Evolutionary conservation across 2,888 invertebrate genomes (phyloP), one percentile per base, ranked within the genome.

Genomic region (Xanthia togata): DNA sequence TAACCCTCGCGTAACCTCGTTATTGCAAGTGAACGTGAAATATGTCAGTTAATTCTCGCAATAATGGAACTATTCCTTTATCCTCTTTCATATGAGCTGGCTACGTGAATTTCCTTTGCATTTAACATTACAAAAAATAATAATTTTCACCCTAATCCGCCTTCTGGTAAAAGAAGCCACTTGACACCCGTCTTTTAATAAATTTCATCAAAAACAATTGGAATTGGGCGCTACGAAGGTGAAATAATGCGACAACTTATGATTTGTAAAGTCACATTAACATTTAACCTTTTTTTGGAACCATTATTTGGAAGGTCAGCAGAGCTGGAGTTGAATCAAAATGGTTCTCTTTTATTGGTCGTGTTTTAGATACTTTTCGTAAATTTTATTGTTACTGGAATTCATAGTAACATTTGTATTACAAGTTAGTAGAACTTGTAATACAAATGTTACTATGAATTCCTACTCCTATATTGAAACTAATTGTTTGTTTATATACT

Each of bases 1-100:
- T 91, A 90, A 88, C 89, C 87, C 88, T 89, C 76, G 84, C 85
- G 82, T 86, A 88, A 88, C 87, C 86, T 80, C 83, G 83, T 87
- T 81, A 67, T 73, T 70, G 44, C 62, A 70, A 83, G 80, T 78
- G 73, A 64, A 81, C 73, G 60, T 68, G 50, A 73, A 71, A 78
- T 69, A 63, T 75, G 75, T 73, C 74, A 82, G 63, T 81, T 81
- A 57, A 63, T 63, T 72, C 50, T 60, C 60, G 4, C 31, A 2
- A 50, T 76, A 82, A 72, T 72, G 50, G 59, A 41, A 74, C 62
- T 60, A 57, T 71, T 38, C 23, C 50, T 65, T 53, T 26, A 53
- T 60, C n/a, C n/a, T n/a, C 12, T 26, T 31, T 64, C 11, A 64
- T 75, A 69, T 62, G n/a, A 55, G 41, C 26, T 55, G 26, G 26